Evolutionary conservation across 1,140 invertebrate genomes (phyloP).

Genomic region (Vollenhovia emeryi): DNA sequence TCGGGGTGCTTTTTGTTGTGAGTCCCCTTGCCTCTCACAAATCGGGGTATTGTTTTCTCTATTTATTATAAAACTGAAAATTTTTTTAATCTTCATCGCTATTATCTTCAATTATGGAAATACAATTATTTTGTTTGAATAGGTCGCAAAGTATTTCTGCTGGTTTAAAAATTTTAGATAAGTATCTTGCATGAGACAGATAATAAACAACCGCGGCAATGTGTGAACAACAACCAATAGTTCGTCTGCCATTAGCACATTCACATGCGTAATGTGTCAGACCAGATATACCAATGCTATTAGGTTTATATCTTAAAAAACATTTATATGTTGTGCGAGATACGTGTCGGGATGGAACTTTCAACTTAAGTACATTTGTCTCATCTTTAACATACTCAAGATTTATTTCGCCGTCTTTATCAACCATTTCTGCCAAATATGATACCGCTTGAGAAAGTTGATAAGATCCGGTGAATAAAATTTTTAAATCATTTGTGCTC

Average conservation of each 20-base stretch:
- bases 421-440: neutral
- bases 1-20: too few relatives aligned
- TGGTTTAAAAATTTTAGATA: constrained; percentile 21
- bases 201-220: constrained; percentile 32
- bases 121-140: neutral
- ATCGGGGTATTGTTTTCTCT: too few relatives aligned
- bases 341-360: neutral
- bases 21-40: too few relatives aligned
- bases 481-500: neutral
- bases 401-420: neutral
- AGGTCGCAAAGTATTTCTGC: neutral
- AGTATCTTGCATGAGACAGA: constrained; percentile 14
- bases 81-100: constrained; percentile 18
- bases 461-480: neutral
- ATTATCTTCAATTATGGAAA: constrained; percentile 10
- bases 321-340: neutral
- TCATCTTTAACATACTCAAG: neutral
- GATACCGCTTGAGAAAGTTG: neutral
- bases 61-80: too few relatives aligned
- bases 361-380: neutral
- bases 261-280: constrained; percentile 30
- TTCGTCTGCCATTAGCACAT: neutral
- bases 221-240: constrained; percentile 9
- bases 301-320: neutral
- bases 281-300: neutral